Evolutionary conservation across 2,888 invertebrate species (phyloP).

Genomic region (Eristalinus sepulchralis): DNA sequence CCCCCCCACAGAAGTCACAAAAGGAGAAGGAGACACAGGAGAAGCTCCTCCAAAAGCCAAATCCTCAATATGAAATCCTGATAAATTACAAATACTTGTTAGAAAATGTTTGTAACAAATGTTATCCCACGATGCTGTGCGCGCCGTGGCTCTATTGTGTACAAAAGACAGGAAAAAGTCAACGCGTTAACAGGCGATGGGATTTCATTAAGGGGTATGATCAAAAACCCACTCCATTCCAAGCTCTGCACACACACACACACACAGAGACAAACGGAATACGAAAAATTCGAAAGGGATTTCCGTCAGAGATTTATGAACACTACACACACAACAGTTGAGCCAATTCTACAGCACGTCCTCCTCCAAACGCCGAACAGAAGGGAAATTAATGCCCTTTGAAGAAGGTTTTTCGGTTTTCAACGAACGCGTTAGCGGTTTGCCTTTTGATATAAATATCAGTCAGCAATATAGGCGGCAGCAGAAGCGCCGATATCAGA

Average conservation of each 20-base stretch:
- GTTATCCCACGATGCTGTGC: constrained; percentile 54
- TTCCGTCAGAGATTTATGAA: constrained; percentile 62
- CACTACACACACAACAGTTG: constrained; percentile 59
- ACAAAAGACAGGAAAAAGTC: constrained; percentile 25
- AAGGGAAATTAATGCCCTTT: constrained; percentile 47
- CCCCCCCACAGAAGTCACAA: neutral
- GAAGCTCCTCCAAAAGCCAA: constrained; percentile 32
- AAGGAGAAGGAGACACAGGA: constrained; percentile 4
- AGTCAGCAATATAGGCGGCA: neutral
- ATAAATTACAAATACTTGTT: constrained; percentile 71
- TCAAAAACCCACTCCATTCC: neutral
- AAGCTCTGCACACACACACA: neutral
- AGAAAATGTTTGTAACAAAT: constrained; percentile 60
- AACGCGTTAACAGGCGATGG: constrained; percentile 53
- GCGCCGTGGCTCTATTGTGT: neutral
- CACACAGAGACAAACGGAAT: constrained; percentile 11
- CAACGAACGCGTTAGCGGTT: constrained; percentile 47
- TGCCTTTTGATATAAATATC: constrained; percentile 24
- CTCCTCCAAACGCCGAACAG: neutral
- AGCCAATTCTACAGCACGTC: constrained; percentile 18
- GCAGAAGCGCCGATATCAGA: neutral
- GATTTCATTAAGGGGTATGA: constrained; percentile 57
- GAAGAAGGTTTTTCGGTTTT: constrained; percentile 36
- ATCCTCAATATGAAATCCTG: constrained; percentile 67
- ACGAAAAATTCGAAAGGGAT: constrained; percentile 44